Percentiles rank a stretch among this genome's conserved stretches.
Conservation (phyloP, 2,888 invertebrate genomes). For the Drosophila nigritarsus region DNA sequence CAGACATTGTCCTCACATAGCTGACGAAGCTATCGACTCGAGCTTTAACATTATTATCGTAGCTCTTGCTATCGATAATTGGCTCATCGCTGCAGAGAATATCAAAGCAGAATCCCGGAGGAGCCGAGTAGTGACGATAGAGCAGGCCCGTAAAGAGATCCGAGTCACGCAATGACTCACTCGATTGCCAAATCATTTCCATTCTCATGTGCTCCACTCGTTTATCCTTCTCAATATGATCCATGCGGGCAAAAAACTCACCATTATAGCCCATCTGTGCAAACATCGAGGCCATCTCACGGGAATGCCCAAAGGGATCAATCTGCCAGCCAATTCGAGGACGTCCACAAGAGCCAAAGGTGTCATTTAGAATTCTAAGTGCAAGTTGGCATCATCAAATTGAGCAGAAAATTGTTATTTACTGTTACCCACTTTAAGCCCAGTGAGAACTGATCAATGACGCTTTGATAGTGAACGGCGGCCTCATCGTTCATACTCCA, state of each 20-base stretch:
- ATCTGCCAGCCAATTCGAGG: conserved; percentile 94
- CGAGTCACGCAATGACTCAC: conserved; percentile 88
- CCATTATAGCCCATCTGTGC: conserved; percentile 95
- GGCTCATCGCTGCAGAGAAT: conserved; percentile 93
- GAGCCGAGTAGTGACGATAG: conserved; percentile 93
- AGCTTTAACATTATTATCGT: conserved; percentile 92
- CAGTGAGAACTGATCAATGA: conserved; percentile 90
- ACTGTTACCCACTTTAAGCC: conserved; percentile 86
- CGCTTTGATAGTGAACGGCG: conserved; percentile 89
- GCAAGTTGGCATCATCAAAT: not conserved
- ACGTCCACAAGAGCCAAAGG: conserved; percentile 90
- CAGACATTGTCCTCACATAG: conserved; percentile 86
- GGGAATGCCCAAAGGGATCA: conserved; percentile 94
- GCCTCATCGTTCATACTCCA: conserved; percentile 95
- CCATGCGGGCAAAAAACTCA: conserved; percentile 93
- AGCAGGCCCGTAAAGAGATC: conserved; percentile 94
- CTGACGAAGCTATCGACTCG: conserved; percentile 88
- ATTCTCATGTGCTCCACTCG: conserved; percentile 87
- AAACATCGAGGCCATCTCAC: conserved; percentile 93
- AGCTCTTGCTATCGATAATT: conserved; percentile 93
- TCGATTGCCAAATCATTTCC: conserved; percentile 94
- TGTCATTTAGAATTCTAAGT: conserved; percentile 87
- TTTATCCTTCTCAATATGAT: conserved; percentile 91
- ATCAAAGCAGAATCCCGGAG: conserved; percentile 97
- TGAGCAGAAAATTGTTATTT: not conserved